A percentile compares a stretch with the other conserved stretches of the same genome.
Evolutionary conservation across 2,113 vertebrate genomes (phyloP).

Genomic region (Pseudolaguvia tuberculata): DNA sequence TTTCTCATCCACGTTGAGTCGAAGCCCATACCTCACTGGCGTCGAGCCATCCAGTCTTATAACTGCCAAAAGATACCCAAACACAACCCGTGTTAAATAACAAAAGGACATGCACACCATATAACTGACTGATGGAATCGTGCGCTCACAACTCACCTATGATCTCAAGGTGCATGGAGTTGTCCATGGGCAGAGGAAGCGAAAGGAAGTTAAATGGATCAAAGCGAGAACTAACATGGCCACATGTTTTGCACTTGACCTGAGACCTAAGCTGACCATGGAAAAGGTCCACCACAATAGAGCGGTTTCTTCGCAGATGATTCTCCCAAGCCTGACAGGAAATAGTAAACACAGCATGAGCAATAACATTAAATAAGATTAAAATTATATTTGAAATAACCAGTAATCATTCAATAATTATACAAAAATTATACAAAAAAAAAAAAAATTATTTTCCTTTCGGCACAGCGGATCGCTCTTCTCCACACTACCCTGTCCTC

Average conservation of each 20-base stretch:
- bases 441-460: no score
- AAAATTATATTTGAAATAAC: not conserved
- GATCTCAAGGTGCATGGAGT: conserved; percentile 87
- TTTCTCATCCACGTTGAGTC: conserved; percentile 84
- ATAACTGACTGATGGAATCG: not conserved
- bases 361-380: not conserved
- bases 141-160: conserved; percentile 66
- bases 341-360: not conserved
- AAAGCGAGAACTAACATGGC: conserved; percentile 82
- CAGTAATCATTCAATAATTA: not conserved
- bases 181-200: conserved; percentile 85
- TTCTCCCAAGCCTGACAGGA: conserved; percentile 80
- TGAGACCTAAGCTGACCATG: conserved; percentile 84
- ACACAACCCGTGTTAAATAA: not conserved
- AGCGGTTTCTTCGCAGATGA: conserved; percentile 81
- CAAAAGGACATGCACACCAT: not conserved
- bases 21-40: conserved; percentile 78
- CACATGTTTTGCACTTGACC: conserved; percentile 86
- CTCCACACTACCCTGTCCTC: no score
- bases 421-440: no score
- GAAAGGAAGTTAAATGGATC: conserved; percentile 88
- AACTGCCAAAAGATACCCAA: conserved; percentile 58
- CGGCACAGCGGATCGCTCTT: no score
- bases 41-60: conserved; percentile 83
- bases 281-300: conserved; percentile 85